Evolutionary conservation across 92 coral and sea anemone genomes (phyloP).

Genomic region (Phenganax stokvisi): DNA sequence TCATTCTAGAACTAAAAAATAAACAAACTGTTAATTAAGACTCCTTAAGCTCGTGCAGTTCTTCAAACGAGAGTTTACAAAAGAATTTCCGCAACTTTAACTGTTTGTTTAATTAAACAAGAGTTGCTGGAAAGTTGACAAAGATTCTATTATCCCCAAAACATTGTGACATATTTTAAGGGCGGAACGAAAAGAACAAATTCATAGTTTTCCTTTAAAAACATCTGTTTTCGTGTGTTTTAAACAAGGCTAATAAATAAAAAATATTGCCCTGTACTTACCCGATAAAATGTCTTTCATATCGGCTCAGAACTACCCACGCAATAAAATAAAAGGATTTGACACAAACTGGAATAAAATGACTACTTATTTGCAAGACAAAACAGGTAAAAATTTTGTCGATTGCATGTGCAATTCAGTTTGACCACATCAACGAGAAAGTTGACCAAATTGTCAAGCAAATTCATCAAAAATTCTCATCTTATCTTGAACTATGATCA

Average conservation of each 20-base stretch:
- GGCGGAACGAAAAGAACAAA: too few relatives aligned
- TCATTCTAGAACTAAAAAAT: neutral
- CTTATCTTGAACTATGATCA: neutral
- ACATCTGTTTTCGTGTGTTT: neutral
- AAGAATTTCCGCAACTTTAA: neutral
- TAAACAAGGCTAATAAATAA: neutral
- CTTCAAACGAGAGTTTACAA: neutral
- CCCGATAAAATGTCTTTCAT: conserved; percentile 28
- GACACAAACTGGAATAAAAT: neutral
- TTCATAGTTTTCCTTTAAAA: neutral
- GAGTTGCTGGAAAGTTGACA: neutral
- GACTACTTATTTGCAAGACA: neutral
- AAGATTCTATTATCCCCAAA: too few relatives aligned
- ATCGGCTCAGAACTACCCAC: neutral
- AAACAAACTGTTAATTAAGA: neutral
- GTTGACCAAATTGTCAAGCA: neutral
- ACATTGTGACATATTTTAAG: too few relatives aligned
- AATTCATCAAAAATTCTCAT: neutral
- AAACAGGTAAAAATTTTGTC: neutral
- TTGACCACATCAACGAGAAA: neutral
- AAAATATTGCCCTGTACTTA: neutral
- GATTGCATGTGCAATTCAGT: neutral
- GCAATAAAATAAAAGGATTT: neutral
- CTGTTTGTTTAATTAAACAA: neutral
- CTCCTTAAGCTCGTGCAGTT: neutral